These are phyloP conservation scores for Euzophera pinguis DNA, from an alignment of 2,888 invertebrate genomes.

Conservation along the genomic window DNA sequence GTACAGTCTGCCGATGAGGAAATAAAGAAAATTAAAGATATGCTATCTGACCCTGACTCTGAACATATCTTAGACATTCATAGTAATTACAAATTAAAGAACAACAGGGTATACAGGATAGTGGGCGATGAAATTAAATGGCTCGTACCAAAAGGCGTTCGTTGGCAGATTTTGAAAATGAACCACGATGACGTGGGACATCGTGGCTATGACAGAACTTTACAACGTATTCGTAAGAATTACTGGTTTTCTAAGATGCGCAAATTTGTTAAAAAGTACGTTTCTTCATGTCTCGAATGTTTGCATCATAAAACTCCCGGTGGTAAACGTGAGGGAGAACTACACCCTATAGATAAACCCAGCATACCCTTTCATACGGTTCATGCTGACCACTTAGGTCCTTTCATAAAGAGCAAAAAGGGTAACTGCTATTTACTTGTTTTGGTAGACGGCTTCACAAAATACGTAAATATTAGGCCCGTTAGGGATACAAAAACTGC, in stretches of 20 bases:
- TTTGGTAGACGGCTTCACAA: not conserved
- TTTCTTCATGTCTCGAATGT: constrained; percentile 19
- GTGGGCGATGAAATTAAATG: constrained; percentile 5
- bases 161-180: constrained; percentile 15
- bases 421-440: not conserved
- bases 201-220: constrained; percentile 18
- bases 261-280: constrained; percentile 18
- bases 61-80: not conserved
- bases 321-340: constrained; percentile 10
- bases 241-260: constrained; percentile 21
- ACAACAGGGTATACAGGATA: not conserved
- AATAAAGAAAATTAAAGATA: not conserved
- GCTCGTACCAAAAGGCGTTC: constrained; percentile 14
- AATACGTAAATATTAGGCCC: not conserved
- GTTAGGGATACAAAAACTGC: not conserved
- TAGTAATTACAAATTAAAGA: not conserved
- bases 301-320: constrained; percentile 6
- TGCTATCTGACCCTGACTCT: not conserved
- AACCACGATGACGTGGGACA: constrained; percentile 25
- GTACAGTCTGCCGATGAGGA: not conserved
- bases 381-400: not conserved
- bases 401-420: not conserved
- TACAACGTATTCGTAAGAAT: constrained; percentile 13
- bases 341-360: constrained; percentile 17
- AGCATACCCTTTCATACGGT: not conserved